phyloP scores from a whole-genome alignment of 2,113 vertebrate genomes.

The Catharus bicknelli region DNA sequence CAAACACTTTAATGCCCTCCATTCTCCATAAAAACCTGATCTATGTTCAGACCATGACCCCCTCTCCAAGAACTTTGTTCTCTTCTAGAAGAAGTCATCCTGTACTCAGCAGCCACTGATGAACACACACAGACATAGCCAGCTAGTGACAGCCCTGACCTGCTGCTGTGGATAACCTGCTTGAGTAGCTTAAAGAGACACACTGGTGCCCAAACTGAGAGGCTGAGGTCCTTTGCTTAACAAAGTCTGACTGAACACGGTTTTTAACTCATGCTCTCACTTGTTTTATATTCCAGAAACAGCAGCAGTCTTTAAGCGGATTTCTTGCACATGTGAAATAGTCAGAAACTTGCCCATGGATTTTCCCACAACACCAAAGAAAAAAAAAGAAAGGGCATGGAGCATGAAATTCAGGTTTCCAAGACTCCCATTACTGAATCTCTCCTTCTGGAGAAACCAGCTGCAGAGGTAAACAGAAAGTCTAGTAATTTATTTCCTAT shows the following conservation, averaged over 20 bases:
- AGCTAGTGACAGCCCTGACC: neutral
- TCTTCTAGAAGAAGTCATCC: neutral
- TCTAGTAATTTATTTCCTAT: neutral
- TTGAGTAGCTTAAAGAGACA: neutral
- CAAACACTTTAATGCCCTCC: neutral
- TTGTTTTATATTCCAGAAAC: neutral
- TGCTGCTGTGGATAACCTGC: neutral
- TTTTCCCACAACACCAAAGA: neutral
- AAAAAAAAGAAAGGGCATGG: neutral
- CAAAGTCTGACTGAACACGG: rapidly evolving
- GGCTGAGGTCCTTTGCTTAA: neutral
- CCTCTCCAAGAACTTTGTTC: neutral
- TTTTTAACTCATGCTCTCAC: neutral
- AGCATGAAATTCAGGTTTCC: neutral
- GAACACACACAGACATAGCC: neutral
- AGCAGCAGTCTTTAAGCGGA: neutral
- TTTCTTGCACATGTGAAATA: neutral
- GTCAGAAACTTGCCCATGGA: neutral
- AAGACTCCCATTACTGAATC: neutral
- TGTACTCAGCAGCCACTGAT: neutral
- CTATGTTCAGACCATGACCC: neutral
- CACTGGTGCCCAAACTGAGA: neutral
- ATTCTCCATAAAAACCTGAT: neutral
- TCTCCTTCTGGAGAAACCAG: neutral
- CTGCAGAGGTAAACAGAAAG: neutral